phyloP scores from a whole-genome alignment of 2,797 vertebrate species.

The Chelon labrosus region DNA sequence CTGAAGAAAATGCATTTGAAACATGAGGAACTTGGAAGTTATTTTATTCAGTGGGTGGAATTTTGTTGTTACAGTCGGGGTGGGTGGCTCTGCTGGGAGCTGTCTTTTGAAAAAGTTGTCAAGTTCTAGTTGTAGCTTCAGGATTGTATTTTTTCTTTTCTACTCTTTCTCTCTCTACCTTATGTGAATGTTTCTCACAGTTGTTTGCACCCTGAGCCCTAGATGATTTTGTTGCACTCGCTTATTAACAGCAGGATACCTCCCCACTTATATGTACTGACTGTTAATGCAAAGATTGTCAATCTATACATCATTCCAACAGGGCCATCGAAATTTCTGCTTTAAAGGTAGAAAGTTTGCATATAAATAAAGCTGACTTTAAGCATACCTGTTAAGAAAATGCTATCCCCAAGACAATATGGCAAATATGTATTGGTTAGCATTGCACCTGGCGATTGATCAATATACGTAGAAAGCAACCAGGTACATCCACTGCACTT shows the following conservation, averaged over 20 bases:
- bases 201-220: not conserved
- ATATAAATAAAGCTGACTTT: too few relatives aligned
- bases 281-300: not conserved
- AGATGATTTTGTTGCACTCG: not conserved
- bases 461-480: not conserved
- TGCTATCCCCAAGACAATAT: not conserved
- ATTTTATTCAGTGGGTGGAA: slow-evolving; percentile 45
- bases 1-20: slow-evolving; percentile 37
- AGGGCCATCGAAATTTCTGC: too few relatives aligned
- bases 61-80: slow-evolving; percentile 35
- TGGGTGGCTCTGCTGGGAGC: slow-evolving; percentile 44
- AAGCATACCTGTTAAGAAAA: too few relatives aligned
- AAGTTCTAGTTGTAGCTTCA: slow-evolving; percentile 34
- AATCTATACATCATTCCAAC: not conserved
- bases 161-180: not conserved
- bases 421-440: not conserved
- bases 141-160: slow-evolving; percentile 13
- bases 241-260: not conserved
- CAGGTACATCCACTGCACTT: not conserved
- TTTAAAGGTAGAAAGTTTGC: too few relatives aligned
- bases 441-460: not conserved
- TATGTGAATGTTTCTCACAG: not conserved
- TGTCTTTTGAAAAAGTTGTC: slow-evolving; percentile 27
- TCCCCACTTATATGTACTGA: not conserved
- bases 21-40: slow-evolving; percentile 32